These are phyloP conservation scores for Olivierus martensii DNA, from an alignment of 1,140 invertebrate species.

Conservation along the genomic window DNA sequence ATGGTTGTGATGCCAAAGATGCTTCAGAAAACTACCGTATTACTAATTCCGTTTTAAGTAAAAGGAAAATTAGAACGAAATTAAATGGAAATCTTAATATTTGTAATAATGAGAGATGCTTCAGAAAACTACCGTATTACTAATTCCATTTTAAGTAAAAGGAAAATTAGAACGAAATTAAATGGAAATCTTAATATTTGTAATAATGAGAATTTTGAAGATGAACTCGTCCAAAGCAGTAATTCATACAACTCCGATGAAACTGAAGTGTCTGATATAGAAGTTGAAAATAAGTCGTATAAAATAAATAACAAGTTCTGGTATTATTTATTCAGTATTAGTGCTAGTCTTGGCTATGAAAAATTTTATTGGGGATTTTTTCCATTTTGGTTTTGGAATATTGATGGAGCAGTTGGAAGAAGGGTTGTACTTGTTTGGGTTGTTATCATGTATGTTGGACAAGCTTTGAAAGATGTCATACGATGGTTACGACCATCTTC, in stretches of 20 bases:
- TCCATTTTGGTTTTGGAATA: constrained; percentile 84
- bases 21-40: not conserved
- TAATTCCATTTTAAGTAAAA: not conserved
- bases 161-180: not conserved
- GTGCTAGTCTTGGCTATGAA: constrained; percentile 73
- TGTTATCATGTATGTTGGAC: constrained; percentile 70
- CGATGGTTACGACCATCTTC: constrained; percentile 64
- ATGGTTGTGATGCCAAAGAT: not conserved
- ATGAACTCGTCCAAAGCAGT: constrained; percentile 1
- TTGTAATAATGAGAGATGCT: not conserved
- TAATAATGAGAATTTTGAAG: not conserved
- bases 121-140: not conserved
- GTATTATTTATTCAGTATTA: constrained; percentile 72
- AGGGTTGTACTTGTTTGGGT: constrained; percentile 70
- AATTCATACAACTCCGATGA: constrained; percentile 11
- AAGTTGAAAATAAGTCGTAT: constrained; percentile 28
- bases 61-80: not conserved
- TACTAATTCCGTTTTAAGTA: not conserved
- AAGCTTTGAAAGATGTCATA: constrained; percentile 74
- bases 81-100: not conserved
- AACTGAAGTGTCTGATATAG: constrained; percentile 21
- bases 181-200: not conserved
- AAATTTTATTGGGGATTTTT: constrained; percentile 75
- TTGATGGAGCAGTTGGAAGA: constrained; percentile 65
- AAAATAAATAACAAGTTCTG: constrained; percentile 60